phyloP scores from a whole-genome alignment of 1,140 invertebrate species.

The Littorina saxatilis region DNA sequence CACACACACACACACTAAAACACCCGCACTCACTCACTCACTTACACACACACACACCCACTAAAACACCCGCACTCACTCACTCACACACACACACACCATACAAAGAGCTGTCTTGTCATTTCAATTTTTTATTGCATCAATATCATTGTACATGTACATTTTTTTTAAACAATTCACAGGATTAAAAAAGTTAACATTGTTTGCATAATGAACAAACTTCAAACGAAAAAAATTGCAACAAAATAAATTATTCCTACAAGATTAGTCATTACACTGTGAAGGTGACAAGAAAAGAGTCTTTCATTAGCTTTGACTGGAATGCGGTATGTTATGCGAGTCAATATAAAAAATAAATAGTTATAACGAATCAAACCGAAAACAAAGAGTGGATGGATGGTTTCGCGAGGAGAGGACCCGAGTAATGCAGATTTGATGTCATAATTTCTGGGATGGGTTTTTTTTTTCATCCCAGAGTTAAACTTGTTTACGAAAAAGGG shows the following conservation, averaged over 20 bases:
- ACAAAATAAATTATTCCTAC: constrained; percentile 9
- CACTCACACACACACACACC: too few species aligned
- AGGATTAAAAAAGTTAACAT: neutral
- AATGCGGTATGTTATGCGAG: constrained; percentile 12
- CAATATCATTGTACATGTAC: constrained; percentile 22
- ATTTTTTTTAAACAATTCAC: constrained; percentile 22
- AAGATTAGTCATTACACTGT: constrained; percentile 3
- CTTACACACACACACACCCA: too few species aligned
- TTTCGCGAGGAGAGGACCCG: neutral
- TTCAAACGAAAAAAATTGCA: neutral
- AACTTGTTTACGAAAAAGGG: too few species aligned
- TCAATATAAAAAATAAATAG: neutral
- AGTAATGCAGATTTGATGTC: constrained; percentile 1
- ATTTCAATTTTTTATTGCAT: constrained; percentile 14
- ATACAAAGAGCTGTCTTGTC: too few species aligned
- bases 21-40: too few species aligned
- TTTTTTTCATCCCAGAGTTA: too few species aligned
- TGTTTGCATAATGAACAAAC: constrained; percentile 26
- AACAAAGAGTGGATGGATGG: constrained; percentile 6
- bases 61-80: too few species aligned
- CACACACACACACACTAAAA: too few species aligned
- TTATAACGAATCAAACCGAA: constrained; percentile 7
- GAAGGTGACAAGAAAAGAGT: neutral
- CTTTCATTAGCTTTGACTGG: neutral
- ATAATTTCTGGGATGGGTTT: too few species aligned